Evolutionary conservation across 2,113 vertebrate species (phyloP), one percentile per base, ranked within the genome.

Genomic region (Callithrix jacchus): DNA sequence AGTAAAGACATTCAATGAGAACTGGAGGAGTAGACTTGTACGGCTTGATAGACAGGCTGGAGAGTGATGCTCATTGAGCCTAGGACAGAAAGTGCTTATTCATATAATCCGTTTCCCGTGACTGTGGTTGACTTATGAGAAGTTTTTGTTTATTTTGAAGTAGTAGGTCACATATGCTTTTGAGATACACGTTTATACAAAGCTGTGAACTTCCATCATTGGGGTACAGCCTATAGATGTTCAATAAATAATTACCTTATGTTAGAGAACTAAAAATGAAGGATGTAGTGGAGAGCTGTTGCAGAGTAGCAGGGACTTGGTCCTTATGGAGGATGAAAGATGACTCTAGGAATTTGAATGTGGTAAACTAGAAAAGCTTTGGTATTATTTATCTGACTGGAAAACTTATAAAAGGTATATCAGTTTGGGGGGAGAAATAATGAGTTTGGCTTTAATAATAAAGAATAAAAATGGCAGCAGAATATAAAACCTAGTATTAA

Each of bases 111-210:
- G 23, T 95, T 89, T 89, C 71, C 61, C 70, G 1, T 93, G 86
- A 20, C 76, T 86, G 30, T 16, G 32, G 11, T 94, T 94, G 79
- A 92, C 35, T 71, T 66, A 27, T 56, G 71, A 93, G 52, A 93
- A 45, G 9, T 66, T 92, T 74, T 83, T 64, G 52, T 80, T 96
- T 88, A 45, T 95, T 96, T 77, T 94, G 56, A 90, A 92, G 27
- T 47, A 52, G 47, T 89, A 52, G 52, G 45, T 95, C 17, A 64
- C 45, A 66, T 91, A 70, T 73, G 27, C 68, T 83, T 40, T 96
- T 77, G 40, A 95, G 70, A 86, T 89, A 87, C 54, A 68, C 87
- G 77, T 35, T 96, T 95, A 37, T 70, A 84, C 52, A 96, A 92
- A 84, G 9, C 80, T 25, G 2, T 94, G 32, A 94, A 74, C 18